Evolutionary conservation across 92 coral and sea anemone species (phyloP).

Genomic region (Palythoa heliodiscus): DNA sequence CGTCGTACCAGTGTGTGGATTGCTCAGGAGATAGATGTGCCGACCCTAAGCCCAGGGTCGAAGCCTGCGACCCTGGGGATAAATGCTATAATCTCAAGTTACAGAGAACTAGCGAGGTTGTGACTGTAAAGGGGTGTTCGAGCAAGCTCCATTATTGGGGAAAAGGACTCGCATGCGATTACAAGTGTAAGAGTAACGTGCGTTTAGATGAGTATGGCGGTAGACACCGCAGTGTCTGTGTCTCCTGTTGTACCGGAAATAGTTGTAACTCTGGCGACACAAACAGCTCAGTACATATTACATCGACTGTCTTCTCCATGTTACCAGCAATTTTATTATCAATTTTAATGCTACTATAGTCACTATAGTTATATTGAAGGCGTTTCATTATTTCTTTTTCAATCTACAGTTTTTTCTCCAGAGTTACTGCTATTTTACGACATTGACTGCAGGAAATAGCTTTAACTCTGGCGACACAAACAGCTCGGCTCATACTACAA

Average conservation of each 20-base stretch:
- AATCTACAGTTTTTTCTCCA: too few species aligned
- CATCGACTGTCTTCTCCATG: not conserved
- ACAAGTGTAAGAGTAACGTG: slow-evolving; percentile 55
- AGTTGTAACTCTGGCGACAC: slow-evolving; percentile 50
- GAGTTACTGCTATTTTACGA: too few species aligned
- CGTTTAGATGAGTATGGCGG: not conserved
- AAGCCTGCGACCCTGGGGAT: slow-evolving; percentile 45
- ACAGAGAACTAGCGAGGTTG: slow-evolving; percentile 49
- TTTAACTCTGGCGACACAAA: slow-evolving; percentile 40
- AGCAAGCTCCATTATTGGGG: slow-evolving; percentile 57
- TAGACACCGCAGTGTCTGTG: slow-evolving; percentile 51
- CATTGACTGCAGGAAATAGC: slow-evolving; percentile 43
- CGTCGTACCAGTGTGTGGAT: slow-evolving; percentile 45
- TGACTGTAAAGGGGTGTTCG: slow-evolving; percentile 56
- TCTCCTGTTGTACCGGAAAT: slow-evolving; percentile 57
- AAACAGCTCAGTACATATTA: not conserved
- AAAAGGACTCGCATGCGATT: slow-evolving; percentile 46
- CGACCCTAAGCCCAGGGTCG: not conserved
- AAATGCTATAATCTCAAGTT: slow-evolving; percentile 57
- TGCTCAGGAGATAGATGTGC: slow-evolving; percentile 45
- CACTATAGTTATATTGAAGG: not conserved
- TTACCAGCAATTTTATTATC: not conserved
- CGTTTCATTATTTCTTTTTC: too few species aligned
- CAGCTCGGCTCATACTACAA: not conserved
- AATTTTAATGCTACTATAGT: not conserved